Base-by-base conservation (phyloP, 2,113 vertebrate genomes). In the Anser brachyrhynchus region DNA sequence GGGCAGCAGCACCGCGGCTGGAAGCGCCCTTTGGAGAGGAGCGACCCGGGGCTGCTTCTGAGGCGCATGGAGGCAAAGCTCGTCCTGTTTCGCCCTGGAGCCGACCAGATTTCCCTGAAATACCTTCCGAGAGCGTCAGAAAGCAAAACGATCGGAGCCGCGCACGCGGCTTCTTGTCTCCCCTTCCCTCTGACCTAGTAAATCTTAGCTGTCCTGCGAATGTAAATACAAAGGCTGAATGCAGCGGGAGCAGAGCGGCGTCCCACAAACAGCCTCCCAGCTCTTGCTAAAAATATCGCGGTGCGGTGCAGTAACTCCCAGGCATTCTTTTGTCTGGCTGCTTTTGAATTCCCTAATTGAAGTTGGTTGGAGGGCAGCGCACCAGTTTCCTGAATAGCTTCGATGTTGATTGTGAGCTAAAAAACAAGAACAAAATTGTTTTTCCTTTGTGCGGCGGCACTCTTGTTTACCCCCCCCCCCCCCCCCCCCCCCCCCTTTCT, bases 301-400 rank as follows among this genome's bases (percentile, higher is more conserved):
- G 92, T 89, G 93, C 90, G 88, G 93, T 93, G 84, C 93, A 96
- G 95, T 96, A 90, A 94, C 93, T 96, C 97, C 96, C 91, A 94
- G 96, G 93, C 95, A 95, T 96, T 91, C 92, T 95, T 97, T 96
- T 97, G 97, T 97, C 94, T 96, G 96, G 72, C 89, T 90, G 93
- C 92, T 75, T 94, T 92, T 87, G 92, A 95, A 87, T 96, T 96
- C 97, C 89, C 73, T 94, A 80, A 84, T 86, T 85, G 91, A 92
- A 93, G 93, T 91, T 95, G 88, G 84, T 92, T 94, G 70, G 84
- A 95, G 93, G 94, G 93, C 80, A 95, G 86, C 46, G 81, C 83
- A 90, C 91, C 88, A 58, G 70, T 75, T 93, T 89, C 74, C 90
- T 96, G 78, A 87, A 84, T 89, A 84, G 91, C 88, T 92, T 86